Evolutionary conservation across 2,113 vertebrate species (phyloP).

Genomic region (Hydropotes inermis): DNA sequence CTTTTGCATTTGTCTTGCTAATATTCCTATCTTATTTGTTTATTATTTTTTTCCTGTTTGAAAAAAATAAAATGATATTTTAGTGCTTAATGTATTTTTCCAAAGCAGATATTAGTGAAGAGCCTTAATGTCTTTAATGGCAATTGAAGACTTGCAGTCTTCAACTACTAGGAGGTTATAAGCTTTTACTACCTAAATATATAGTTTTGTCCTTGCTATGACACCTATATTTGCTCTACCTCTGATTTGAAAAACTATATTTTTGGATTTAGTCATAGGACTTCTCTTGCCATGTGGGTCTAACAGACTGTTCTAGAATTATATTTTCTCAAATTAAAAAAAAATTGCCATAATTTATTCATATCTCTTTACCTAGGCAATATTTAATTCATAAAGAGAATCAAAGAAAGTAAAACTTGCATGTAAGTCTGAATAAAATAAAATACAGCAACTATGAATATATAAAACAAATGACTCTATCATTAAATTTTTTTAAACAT

Average conservation of each 20-base stretch:
- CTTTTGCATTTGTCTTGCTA: background rate
- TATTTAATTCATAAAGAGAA: background rate
- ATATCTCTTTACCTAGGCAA: background rate
- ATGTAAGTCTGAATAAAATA: background rate
- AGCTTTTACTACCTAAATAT: background rate
- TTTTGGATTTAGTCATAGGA: background rate
- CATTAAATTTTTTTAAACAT: background rate
- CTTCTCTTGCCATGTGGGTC: background rate
- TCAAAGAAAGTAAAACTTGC: background rate
- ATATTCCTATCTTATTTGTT: background rate
- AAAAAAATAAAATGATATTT: background rate
- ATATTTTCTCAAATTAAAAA: background rate
- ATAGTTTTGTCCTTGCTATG: background rate
- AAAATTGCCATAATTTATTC: background rate
- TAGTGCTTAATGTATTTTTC: background rate
- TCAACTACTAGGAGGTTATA: background rate
- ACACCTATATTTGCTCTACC: background rate
- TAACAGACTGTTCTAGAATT: background rate
- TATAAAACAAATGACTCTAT: background rate
- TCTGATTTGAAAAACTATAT: background rate
- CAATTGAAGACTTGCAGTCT: background rate
- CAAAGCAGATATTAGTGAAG: background rate
- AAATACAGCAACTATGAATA: background rate
- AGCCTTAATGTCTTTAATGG: background rate
- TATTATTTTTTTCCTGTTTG: background rate